A percentile compares a stretch with the other conserved stretches of the same genome.
phyloP scores from a whole-genome alignment of 2,888 invertebrate species.

The Ochropacha duplaris region DNA sequence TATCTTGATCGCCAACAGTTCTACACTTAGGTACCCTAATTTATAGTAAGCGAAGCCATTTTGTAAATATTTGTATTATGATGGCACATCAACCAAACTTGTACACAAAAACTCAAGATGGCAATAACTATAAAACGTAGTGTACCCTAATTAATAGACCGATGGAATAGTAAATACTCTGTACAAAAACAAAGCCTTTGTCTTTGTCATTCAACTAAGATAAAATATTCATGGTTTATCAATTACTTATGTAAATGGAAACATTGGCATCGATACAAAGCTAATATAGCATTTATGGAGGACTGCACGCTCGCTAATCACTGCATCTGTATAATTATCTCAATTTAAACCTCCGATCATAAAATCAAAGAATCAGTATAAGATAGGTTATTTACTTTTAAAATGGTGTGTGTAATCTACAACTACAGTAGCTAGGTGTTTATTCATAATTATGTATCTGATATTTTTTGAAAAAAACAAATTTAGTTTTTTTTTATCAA shows the following conservation, averaged over 20 bases:
- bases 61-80: no score
- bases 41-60: no score
- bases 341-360: neutral
- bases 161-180: neutral
- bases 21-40: no score
- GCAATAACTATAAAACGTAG: neutral
- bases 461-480: no score
- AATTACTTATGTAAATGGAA: neutral
- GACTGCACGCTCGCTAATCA: conserved; percentile 1
- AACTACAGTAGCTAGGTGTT: no score
- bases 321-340: conserved; percentile 2
- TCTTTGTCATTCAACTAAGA: neutral
- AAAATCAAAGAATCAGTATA: neutral
- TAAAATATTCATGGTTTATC: neutral
- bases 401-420: no score
- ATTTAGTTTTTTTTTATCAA: no score
- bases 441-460: no score
- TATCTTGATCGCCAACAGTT: no score
- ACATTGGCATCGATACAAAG: neutral
- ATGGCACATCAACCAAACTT: no score
- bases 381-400: neutral
- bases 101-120: neutral
- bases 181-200: neutral
- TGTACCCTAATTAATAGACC: neutral
- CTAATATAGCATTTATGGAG: neutral